Evolutionary conservation across 2,888 invertebrate species (phyloP), one percentile per base, ranked within the genome.

Genomic region (Trachelus tabidus): DNA sequence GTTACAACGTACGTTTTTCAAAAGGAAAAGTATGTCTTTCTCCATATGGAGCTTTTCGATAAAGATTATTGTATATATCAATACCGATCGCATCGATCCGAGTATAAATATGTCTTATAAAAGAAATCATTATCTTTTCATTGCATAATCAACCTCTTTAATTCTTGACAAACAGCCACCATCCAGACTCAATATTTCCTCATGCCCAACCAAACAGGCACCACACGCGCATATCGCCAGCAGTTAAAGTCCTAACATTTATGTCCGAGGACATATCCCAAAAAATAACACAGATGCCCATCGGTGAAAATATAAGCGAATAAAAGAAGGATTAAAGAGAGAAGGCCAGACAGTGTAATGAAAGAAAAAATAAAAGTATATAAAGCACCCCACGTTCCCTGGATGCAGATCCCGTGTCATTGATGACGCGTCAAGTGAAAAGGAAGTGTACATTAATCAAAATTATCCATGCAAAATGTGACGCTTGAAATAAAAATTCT

Each of bases 351-450:
- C 23, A 9, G 23, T 56, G 23, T 23, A 23, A 9, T 2, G 56
- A 15, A 56, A 56, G 23, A 23, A 15, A 56, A 56, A 56, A 2
- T 23, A 23, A 56, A 56, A 56, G 23, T 23, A 9, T 2, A 2
- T 23, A 56, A 56, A 56, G 23, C 56, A 15, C 23, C 56, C 56
- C 56, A 56, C 9, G 68, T 34, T 34, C 31, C 34, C 34, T 76
- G 75, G 75, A 34, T 71, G 79, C 74, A 81, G 79, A 82, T 80
- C 78, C 79, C 80, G 75, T 79, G 79, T 81, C 81, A 83, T 83
- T 83, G 82, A 81, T 78, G 81, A 77, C 68, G 73, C 75, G 79
- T 73, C 71, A 79, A 79, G 79, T 80, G 80, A 80, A 75, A 80
- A 80, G 78, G 75, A 80, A 81, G 76, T 78, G 68, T 31, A 68